These are phyloP conservation scores for Drosophila nebulosa DNA, from an alignment of 1,140 invertebrate genomes.

Conservation along the genomic window DNA sequence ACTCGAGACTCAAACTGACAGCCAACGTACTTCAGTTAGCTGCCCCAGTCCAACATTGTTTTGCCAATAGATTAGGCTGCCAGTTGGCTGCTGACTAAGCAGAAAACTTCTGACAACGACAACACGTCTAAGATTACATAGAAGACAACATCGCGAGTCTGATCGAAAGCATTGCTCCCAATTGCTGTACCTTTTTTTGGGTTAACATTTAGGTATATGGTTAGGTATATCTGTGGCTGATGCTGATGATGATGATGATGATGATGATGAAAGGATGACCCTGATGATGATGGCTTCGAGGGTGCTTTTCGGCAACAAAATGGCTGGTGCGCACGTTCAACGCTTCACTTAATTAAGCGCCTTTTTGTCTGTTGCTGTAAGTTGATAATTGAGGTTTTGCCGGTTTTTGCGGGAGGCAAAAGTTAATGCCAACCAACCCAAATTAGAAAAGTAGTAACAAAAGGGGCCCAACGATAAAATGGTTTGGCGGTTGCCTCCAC, in stretches of 20 bases:
- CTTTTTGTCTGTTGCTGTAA: conserved; percentile 65
- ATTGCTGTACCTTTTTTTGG: neutral
- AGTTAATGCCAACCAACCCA: conserved; percentile 52
- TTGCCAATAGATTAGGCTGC: conserved; percentile 25
- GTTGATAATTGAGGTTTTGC: conserved; percentile 72
- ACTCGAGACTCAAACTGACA: conserved; percentile 26
- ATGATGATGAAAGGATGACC: neutral
- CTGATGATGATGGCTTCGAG: neutral
- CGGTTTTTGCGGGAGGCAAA: conserved; percentile 57
- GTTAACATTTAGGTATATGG: neutral
- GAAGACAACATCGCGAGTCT: conserved; percentile 4
- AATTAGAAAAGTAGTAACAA: conserved; percentile 49
- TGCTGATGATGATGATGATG: neutral
- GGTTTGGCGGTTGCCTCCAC: neutral
- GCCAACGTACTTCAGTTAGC: neutral
- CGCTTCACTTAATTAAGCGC: conserved; percentile 74
- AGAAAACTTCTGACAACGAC: conserved; percentile 24
- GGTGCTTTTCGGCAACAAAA: conserved; percentile 33
- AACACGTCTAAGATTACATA: conserved; percentile 44
- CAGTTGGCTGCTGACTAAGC: conserved; percentile 38
- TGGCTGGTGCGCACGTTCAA: conserved; percentile 55
- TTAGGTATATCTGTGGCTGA: neutral
- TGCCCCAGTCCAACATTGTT: neutral
- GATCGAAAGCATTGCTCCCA: conserved; percentile 32
- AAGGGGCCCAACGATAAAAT: conserved; percentile 13